A percentile compares a stretch with the other conserved stretches of the same genome.
phyloP scores from a whole-genome alignment of 2,888 invertebrate species.

The Odontocolon sp. region DNA sequence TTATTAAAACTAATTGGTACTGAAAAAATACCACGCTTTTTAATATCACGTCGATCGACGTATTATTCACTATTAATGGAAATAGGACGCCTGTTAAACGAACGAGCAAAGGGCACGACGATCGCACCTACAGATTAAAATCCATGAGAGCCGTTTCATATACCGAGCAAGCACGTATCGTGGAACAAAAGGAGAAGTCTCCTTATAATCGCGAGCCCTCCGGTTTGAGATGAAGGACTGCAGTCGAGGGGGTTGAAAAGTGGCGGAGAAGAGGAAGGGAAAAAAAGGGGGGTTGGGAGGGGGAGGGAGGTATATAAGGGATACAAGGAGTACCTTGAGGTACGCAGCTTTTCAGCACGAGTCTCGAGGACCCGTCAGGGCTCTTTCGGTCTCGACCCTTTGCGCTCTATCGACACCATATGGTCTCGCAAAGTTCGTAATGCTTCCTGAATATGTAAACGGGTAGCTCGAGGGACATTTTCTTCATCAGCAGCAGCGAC shows the following conservation, averaged over 20 bases:
- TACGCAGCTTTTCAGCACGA: slow-evolving; percentile 62
- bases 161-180: slow-evolving; percentile 33
- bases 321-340: background rate
- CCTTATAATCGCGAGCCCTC: slow-evolving; percentile 67
- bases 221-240: slow-evolving; percentile 66
- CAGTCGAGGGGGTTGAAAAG: slow-evolving; percentile 37
- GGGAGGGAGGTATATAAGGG: slow-evolving; percentile 32
- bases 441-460: slow-evolving; percentile 67
- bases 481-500: slow-evolving; percentile 47
- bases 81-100: slow-evolving; percentile 7
- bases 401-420: slow-evolving; percentile 73
- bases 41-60: no score
- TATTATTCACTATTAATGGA: slow-evolving; percentile 46
- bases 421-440: slow-evolving; percentile 73
- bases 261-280: slow-evolving; percentile 20
- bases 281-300: slow-evolving; percentile 34
- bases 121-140: slow-evolving; percentile 60
- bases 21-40: no score
- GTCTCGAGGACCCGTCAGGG: slow-evolving; percentile 65
- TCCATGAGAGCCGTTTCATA: slow-evolving; percentile 45
- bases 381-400: slow-evolving; percentile 62
- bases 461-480: slow-evolving; percentile 58
- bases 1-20: no score
- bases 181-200: slow-evolving; percentile 67
- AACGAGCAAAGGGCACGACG: slow-evolving; percentile 49